Percentiles rank a stretch among this genome's conserved stretches.
These are phyloP conservation scores for Hippoglossus stenolepis DNA, from an alignment of 2,113 vertebrate species.

Conservation along the genomic window DNA sequence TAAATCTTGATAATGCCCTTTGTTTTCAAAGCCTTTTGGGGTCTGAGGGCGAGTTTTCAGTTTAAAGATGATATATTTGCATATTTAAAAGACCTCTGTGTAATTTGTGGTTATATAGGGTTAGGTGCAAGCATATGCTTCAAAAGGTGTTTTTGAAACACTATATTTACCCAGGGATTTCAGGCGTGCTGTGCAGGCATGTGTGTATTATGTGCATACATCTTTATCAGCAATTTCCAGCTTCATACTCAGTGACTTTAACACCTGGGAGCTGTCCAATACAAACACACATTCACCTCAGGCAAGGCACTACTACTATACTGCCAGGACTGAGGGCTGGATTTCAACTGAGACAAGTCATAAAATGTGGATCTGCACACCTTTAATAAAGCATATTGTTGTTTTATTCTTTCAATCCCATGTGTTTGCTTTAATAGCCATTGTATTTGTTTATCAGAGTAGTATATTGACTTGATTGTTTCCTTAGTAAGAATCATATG, in stretches of 20 bases:
- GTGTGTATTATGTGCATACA: constrained; percentile 13
- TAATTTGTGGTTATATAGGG: neutral
- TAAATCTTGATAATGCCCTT: neutral
- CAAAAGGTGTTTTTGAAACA: constrained; percentile 7
- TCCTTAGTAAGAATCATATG: neutral
- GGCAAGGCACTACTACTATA: neutral
- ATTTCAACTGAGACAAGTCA: neutral
- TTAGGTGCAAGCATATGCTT: neutral
- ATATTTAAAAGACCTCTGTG: neutral
- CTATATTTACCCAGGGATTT: constrained; percentile 18
- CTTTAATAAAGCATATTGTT: constrained; percentile 12
- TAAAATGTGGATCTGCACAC: neutral
- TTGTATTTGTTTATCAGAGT: neutral
- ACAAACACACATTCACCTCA: constrained; percentile 24
- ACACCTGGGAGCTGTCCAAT: constrained; percentile 35
- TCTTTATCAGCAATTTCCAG: constrained; percentile 22
- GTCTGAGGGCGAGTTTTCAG: neutral
- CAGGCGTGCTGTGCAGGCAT: constrained; percentile 21
- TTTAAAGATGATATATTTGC: constrained; percentile 6
- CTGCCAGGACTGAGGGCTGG: neutral
- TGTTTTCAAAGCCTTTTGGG: neutral
- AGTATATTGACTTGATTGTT: constrained; percentile 8
- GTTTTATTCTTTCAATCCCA: neutral
- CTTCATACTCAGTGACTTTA: constrained; percentile 29
- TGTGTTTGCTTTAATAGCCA: neutral